A percentile compares a stretch with the other conserved stretches of the same genome.
Evolutionary conservation across 2,797 vertebrate genomes (phyloP).

Genomic region (Poeciliopsis infans): DNA sequence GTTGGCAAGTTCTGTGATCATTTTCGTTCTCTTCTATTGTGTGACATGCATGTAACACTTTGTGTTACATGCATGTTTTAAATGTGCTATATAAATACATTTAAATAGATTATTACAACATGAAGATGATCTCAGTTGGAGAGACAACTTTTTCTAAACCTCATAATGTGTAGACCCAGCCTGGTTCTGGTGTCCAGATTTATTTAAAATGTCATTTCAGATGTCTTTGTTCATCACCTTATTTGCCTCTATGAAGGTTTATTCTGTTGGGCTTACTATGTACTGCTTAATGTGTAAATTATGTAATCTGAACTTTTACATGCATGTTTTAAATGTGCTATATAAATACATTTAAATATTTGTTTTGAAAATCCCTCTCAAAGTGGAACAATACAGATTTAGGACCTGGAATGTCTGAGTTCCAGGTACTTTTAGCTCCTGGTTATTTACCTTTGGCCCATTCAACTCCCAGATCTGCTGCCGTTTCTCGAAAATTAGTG

Average conservation of each 20-base stretch:
- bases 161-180: background rate
- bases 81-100: no score
- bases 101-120: background rate
- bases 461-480: background rate
- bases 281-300: no score
- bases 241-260: no score
- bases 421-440: background rate
- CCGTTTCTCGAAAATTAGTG: slow-evolving; percentile 11
- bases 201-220: background rate
- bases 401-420: background rate
- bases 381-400: background rate
- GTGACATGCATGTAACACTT: background rate
- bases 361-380: background rate
- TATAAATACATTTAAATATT: background rate
- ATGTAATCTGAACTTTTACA: no score
- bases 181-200: background rate
- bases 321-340: background rate
- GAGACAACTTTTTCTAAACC: background rate
- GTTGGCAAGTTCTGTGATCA: background rate
- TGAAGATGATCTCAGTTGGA: background rate
- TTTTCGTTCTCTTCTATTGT: background rate
- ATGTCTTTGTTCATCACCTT: no score
- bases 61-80: background rate
- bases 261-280: no score
- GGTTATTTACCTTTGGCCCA: background rate